Conservation (phyloP, 2,888 invertebrate species). For the Clistopyga incitator region DNA sequence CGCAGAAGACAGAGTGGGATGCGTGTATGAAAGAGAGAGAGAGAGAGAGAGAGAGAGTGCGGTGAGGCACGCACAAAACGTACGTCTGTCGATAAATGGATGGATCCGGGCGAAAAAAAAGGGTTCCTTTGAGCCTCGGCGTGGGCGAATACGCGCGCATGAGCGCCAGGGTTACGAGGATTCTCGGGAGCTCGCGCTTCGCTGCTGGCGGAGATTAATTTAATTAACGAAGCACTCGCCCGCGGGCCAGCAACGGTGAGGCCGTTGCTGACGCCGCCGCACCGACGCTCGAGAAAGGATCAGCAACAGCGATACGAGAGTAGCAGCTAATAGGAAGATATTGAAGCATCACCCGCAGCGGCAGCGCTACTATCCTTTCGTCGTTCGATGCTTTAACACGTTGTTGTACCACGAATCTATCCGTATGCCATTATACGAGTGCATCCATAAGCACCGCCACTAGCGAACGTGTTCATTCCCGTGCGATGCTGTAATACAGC, state of each 20-base stretch:
- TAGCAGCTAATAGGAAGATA: slow-evolving; percentile 43
- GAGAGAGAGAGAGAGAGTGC: slow-evolving; percentile 6
- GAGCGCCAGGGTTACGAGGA: slow-evolving; percentile 61
- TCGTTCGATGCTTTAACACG: slow-evolving; percentile 2
- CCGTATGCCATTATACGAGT: slow-evolving; percentile 1
- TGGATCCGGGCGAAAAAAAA: slow-evolving; percentile 78
- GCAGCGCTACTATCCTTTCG: slow-evolving; percentile 9
- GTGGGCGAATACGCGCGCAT: slow-evolving; percentile 41
- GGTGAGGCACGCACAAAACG: slow-evolving; percentile 38
- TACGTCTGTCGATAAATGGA: slow-evolving; percentile 78
- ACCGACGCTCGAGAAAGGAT: slow-evolving; percentile 66
- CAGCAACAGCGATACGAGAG: slow-evolving; percentile 60
- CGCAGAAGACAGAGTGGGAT: neutral
- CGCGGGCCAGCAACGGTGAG: slow-evolving; percentile 67
- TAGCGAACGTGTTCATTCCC: slow-evolving; percentile 4
- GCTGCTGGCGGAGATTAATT: slow-evolving; percentile 77
- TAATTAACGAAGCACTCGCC: slow-evolving; percentile 83
- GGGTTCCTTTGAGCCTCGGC: slow-evolving; percentile 77
- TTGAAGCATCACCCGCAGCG: slow-evolving; percentile 18
- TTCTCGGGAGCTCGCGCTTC: slow-evolving; percentile 49
- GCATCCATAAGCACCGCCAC: slow-evolving; percentile 6
- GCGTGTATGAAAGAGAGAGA: neutral
- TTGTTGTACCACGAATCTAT: slow-evolving; percentile 5
- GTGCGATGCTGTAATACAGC: neutral
- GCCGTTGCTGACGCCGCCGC: slow-evolving; percentile 28